These are phyloP conservation scores for Marronus borbonicus DNA, from an alignment of 2,888 invertebrate species.

Conservation along the genomic window DNA sequence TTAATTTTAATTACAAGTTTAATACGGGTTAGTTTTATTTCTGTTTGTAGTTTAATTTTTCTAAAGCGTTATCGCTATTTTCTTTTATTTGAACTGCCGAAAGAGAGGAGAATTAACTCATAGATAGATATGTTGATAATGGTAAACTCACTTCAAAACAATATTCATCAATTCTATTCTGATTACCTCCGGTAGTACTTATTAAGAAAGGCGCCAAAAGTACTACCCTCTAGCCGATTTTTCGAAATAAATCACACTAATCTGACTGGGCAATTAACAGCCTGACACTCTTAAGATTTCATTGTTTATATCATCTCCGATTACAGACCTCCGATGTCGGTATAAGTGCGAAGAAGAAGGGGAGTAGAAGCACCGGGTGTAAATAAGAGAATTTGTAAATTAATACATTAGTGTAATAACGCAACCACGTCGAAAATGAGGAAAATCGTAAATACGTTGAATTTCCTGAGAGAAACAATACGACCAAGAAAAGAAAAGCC, in stretches of 20 bases:
- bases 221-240: too few relatives aligned
- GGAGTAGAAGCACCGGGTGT: conserved; percentile 13
- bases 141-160: too few relatives aligned
- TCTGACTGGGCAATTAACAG: conserved; percentile 24
- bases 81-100: too few relatives aligned
- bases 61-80: too few relatives aligned
- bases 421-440: conserved; percentile 37
- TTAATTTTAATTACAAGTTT: too few relatives aligned
- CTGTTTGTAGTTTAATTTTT: too few relatives aligned
- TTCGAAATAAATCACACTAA: conserved; percentile 23
- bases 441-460: conserved; percentile 33
- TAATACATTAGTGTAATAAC: conserved; percentile 45
- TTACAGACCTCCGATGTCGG: not conserved
- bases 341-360: not conserved
- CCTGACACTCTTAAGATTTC: conserved; percentile 13
- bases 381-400: conserved; percentile 41
- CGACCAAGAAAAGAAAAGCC: not conserved
- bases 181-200: too few relatives aligned
- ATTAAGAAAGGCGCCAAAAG: too few relatives aligned
- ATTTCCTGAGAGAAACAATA: conserved; percentile 19
- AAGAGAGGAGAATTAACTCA: too few relatives aligned
- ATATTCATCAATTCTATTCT: too few relatives aligned
- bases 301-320: conserved; percentile 9
- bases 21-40: too few relatives aligned
- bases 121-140: too few relatives aligned